A percentile compares a stretch with the other conserved stretches of the same genome.
These are phyloP conservation scores for Thinocorus orbignyianus DNA, from an alignment of 2,113 vertebrate genomes.

Conservation along the genomic window DNA sequence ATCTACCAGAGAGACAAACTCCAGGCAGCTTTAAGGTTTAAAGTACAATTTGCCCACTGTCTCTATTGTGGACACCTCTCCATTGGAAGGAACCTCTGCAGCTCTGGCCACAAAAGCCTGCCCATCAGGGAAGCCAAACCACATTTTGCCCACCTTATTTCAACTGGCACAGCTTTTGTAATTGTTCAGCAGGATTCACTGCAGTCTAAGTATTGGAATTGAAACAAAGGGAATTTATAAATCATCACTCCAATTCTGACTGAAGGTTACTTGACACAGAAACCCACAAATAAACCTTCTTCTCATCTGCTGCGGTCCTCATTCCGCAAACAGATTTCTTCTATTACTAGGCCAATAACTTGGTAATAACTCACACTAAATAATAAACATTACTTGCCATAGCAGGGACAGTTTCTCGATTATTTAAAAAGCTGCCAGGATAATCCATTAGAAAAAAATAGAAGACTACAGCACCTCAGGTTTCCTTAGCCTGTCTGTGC, in stretches of 20 bases:
- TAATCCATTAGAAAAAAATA: not conserved
- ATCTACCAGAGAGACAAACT: not conserved
- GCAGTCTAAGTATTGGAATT: not conserved
- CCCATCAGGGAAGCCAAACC: not conserved
- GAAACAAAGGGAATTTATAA: not conserved
- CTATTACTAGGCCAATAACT: not conserved
- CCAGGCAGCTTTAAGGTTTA: not conserved
- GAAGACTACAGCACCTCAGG: not conserved
- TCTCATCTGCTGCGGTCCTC: not conserved
- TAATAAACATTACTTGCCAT: not conserved
- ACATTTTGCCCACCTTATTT: not conserved
- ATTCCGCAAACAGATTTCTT: not conserved
- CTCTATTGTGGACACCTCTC: not conserved
- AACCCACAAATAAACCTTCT: not conserved
- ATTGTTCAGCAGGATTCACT: not conserved
- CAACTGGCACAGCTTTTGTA: not conserved
- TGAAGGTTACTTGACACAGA: not conserved
- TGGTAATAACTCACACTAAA: not conserved
- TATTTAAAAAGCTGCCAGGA: not conserved
- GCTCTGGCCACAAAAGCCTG: not conserved
- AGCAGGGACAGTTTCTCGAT: not conserved
- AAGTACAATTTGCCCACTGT: not conserved
- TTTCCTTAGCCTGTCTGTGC: not conserved
- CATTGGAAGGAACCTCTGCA: not conserved
- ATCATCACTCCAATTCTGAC: not conserved